These are phyloP conservation scores for Eudorcas thomsonii DNA, from an alignment of 2,113 vertebrate species.

Conservation along the genomic window DNA sequence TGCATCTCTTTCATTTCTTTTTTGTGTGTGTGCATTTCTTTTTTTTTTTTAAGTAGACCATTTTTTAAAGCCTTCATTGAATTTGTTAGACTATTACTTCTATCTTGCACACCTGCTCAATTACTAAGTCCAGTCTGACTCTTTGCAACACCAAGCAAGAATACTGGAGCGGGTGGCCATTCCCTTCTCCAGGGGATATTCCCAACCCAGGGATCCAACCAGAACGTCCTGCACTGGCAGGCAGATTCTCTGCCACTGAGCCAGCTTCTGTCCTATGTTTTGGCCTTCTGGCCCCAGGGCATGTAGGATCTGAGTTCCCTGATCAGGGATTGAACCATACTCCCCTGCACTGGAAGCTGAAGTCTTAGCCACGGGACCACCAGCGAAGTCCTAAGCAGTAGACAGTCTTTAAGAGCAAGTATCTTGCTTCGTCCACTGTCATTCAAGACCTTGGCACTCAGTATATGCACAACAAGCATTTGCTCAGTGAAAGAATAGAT, in stretches of 20 bases:
- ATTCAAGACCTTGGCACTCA: not conserved
- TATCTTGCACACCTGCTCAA: not conserved
- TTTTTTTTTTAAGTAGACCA: not conserved
- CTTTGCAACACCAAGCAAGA: not conserved
- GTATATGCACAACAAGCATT: not conserved
- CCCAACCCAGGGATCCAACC: not conserved
- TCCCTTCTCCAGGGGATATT: not conserved
- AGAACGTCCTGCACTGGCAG: not conserved
- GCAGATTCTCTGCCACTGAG: not conserved
- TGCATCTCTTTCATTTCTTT: not conserved
- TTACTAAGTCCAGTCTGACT: not conserved
- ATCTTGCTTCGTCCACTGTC: not conserved
- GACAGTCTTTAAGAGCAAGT: not conserved
- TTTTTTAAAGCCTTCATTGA: not conserved
- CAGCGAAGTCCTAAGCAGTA: not conserved
- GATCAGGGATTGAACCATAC: not conserved
- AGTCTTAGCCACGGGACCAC: not conserved
- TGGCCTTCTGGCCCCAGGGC: not conserved
- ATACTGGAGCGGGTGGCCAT: not conserved
- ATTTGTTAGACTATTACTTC: not conserved
- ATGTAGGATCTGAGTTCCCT: not conserved
- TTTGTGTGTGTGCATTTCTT: no score
- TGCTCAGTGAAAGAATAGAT: slow-evolving; percentile 1
- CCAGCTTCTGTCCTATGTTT: not conserved
- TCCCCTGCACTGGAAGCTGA: not conserved